A percentile compares a stretch with the other conserved stretches of the same genome.
These are phyloP conservation scores for Lottia gigantea DNA, from an alignment of 2,888 invertebrate species.

Conservation along the genomic window DNA sequence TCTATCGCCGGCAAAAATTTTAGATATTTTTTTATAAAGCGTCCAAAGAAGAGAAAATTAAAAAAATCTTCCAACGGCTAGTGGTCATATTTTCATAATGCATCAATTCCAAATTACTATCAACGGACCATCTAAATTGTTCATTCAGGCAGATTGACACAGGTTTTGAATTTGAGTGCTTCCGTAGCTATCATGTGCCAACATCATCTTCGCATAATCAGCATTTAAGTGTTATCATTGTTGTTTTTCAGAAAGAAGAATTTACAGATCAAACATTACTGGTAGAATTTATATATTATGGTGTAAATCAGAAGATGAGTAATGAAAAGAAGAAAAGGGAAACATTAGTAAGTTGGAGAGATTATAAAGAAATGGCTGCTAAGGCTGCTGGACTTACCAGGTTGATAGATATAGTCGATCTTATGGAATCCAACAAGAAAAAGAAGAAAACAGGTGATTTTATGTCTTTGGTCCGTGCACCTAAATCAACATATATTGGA, in stretches of 20 bases:
- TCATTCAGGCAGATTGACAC: too few relatives aligned
- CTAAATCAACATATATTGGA: neutral
- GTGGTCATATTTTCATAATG: too few relatives aligned
- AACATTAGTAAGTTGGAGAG: neutral
- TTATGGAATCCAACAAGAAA: neutral
- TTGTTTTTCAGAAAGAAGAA: conserved; percentile 12
- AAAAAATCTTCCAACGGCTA: too few relatives aligned
- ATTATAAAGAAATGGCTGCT: conserved; percentile 2
- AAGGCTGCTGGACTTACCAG: neutral
- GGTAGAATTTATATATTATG: conserved; percentile 22
- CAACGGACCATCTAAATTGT: too few relatives aligned
- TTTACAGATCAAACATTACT: conserved; percentile 12
- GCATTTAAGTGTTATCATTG: neutral
- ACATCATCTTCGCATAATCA: too few relatives aligned
- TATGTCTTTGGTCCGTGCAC: neutral
- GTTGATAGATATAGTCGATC: neutral
- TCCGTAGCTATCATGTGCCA: too few relatives aligned
- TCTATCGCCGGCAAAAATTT: too few relatives aligned
- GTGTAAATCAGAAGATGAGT: neutral
- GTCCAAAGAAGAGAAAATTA: too few relatives aligned
- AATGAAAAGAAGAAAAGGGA: neutral
- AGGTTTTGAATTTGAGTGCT: too few relatives aligned
- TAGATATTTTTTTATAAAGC: too few relatives aligned
- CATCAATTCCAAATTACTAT: too few relatives aligned
- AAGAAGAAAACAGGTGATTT: neutral